A percentile compares a stretch with the other conserved stretches of the same genome.
These are phyloP conservation scores for Epirrhoe tristata DNA, from an alignment of 2,888 invertebrate genomes.

Conservation along the genomic window DNA sequence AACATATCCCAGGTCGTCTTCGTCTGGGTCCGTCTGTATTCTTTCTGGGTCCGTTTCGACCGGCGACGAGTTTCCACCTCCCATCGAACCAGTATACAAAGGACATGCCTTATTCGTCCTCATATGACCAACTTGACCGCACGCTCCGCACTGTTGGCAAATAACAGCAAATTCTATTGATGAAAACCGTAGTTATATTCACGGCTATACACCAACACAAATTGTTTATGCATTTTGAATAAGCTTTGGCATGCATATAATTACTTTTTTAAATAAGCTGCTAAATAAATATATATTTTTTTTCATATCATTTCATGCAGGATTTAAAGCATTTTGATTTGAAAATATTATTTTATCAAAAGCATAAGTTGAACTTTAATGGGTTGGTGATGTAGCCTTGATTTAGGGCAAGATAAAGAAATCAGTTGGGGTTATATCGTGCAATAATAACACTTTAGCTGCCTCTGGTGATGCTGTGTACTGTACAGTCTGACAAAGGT, in stretches of 20 bases:
- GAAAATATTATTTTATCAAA: background rate
- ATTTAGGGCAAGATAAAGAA: conserved; percentile 1
- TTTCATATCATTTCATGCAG: too few relatives aligned
- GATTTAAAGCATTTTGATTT: background rate
- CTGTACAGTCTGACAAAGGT: background rate
- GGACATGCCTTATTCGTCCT: conserved; percentile 99
- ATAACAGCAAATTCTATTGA: conserved; percentile 24
- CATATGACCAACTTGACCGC: conserved; percentile 94
- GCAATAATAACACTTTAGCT: background rate
- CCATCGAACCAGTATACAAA: conserved; percentile 90
- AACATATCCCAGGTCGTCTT: conserved; percentile 95
- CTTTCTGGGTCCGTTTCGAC: conserved; percentile 91
- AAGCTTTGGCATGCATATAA: too few relatives aligned
- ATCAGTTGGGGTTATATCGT: background rate
- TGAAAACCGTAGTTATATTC: conserved; percentile 6
- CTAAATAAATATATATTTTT: too few relatives aligned
- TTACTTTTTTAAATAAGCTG: too few relatives aligned
- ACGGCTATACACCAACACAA: conserved; percentile 9
- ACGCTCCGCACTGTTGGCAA: conserved; percentile 94
- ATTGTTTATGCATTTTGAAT: background rate
- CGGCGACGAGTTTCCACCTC: conserved; percentile 88
- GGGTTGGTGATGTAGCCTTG: conserved; percentile 15
- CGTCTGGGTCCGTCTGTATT: conserved; percentile 90
- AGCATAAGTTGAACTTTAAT: conserved; percentile 4
- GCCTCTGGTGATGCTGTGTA: background rate